Conservation (phyloP, 2,113 vertebrate genomes). For the Pitta sordida region DNA sequence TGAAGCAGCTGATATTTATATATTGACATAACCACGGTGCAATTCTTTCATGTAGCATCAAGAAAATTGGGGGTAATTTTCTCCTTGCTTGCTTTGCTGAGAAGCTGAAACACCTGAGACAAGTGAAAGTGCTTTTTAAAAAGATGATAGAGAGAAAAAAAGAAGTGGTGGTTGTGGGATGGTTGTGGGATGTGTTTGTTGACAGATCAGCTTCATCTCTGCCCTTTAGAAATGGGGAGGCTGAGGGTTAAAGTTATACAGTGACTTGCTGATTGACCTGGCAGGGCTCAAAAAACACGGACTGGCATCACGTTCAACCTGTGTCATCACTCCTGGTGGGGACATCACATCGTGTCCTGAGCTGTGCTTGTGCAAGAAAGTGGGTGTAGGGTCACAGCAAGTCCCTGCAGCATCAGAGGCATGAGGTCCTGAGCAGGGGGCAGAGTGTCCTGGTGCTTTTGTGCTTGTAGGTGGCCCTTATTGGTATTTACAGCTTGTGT, state of each 20-base stretch:
- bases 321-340: too few relatives aligned
- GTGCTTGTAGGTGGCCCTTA: too few relatives aligned
- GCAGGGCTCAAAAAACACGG: neutral
- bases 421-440: accelerated
- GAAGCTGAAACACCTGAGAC: neutral
- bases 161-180: accelerated
- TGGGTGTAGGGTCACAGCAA: too few relatives aligned
- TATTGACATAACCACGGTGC: neutral
- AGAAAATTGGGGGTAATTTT: neutral
- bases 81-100: neutral
- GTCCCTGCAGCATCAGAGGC: neutral
- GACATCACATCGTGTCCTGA: neutral
- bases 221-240: neutral
- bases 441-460: too few relatives aligned
- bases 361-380: neutral
- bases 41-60: neutral
- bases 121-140: neutral
- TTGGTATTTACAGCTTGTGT: neutral
- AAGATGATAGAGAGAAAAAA: neutral
- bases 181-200: neutral
- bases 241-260: accelerated
- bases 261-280: accelerated
- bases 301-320: neutral
- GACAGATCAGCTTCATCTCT: neutral
- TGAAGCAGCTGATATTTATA: neutral